Conservation (phyloP, 2,113 vertebrate genomes). For the Leucoraja erinaceus region DNA sequence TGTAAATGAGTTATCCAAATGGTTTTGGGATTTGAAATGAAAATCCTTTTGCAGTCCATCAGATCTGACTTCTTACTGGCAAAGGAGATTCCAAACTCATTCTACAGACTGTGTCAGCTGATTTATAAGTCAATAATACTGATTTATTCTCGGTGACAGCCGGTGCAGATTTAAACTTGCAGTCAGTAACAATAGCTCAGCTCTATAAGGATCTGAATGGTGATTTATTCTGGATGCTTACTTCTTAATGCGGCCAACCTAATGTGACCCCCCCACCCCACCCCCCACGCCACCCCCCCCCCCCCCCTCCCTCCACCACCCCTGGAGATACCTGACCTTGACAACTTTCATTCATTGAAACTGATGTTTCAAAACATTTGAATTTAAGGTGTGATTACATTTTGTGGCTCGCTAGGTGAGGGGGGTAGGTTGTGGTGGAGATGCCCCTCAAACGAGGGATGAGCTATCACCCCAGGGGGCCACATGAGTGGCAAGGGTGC, state of each 20-base stretch:
- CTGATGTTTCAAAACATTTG: background rate
- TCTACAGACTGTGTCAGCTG: background rate
- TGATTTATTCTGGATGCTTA: slow-evolving; percentile 4
- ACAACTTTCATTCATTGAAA: background rate
- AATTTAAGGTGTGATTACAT: background rate
- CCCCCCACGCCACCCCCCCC: too few relatives aligned
- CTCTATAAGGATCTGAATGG: background rate
- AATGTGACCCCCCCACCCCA: background rate
- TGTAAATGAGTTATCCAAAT: background rate
- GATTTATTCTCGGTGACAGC: slow-evolving; percentile 5
- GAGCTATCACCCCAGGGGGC: too few relatives aligned
- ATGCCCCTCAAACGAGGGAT: too few relatives aligned
- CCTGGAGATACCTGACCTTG: background rate
- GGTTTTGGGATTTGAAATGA: background rate
- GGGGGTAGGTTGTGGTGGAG: too few relatives aligned
- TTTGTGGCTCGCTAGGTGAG: background rate
- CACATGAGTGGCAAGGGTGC: too few relatives aligned
- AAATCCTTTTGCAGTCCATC: background rate
- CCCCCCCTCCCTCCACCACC: too few relatives aligned
- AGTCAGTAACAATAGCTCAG: slow-evolving; percentile 16
- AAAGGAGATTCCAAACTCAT: background rate
- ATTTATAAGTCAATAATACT: slow-evolving; percentile 26
- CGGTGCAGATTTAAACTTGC: slow-evolving; percentile 15
- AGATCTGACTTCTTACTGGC: background rate
- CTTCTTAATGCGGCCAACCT: background rate